phyloP scores from a whole-genome alignment of 1,140 invertebrate species.

The Oreohelix idahoensis region DNA sequence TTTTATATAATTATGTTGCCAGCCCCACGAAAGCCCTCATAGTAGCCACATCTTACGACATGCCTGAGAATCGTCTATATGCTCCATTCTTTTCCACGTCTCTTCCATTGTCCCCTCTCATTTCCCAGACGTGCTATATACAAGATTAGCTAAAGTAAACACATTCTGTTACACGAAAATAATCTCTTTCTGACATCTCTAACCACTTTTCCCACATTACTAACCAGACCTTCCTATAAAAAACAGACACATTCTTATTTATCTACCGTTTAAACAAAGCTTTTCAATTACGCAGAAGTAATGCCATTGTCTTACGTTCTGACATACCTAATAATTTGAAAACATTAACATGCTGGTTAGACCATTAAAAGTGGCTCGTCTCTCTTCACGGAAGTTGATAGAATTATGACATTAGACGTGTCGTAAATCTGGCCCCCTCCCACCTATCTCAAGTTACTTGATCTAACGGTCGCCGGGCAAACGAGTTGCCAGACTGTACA shows the following conservation, averaged over 20 bases:
- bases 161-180: too few species aligned
- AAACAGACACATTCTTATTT: conserved; percentile 1
- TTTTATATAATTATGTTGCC: too few species aligned
- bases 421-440: not conserved
- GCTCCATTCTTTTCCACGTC: too few species aligned
- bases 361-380: not conserved
- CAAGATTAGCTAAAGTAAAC: too few species aligned
- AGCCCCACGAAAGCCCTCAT: too few species aligned
- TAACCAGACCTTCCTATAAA: not conserved
- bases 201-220: conserved; percentile 2
- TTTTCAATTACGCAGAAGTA: not conserved
- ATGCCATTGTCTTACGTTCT: not conserved
- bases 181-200: too few species aligned
- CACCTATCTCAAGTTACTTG: not conserved
- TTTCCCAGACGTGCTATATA: too few species aligned
- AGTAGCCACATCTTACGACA: too few species aligned
- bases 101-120: too few species aligned
- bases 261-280: not conserved
- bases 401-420: conserved; percentile 1
- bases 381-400: not conserved
- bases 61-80: too few species aligned
- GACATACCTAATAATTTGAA: not conserved
- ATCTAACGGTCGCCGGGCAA: not conserved
- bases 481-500: not conserved
- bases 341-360: not conserved